Evolutionary conservation across 2,797 vertebrate genomes (phyloP).

Genomic region (Dermochelys coriacea): DNA sequence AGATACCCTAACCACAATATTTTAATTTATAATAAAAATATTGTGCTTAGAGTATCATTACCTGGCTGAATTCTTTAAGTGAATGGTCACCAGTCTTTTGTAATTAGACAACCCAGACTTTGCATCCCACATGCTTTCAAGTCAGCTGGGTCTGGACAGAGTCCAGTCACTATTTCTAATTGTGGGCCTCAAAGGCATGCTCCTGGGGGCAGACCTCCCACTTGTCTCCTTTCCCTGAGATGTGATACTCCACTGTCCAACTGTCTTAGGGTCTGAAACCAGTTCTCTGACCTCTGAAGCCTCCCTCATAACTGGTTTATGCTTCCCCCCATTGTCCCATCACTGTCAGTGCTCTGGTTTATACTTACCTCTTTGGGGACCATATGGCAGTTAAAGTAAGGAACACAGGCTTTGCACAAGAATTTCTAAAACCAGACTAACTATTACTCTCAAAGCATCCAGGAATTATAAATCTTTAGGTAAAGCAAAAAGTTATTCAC

Average conservation of each 20-base stretch:
- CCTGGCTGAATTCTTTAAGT: background rate
- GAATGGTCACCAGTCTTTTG: background rate
- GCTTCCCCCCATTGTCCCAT: background rate
- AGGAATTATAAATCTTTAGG: background rate
- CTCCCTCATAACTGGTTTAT: background rate
- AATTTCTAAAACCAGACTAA: background rate
- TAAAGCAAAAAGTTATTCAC: background rate
- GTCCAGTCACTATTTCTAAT: background rate
- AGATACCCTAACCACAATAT: no score
- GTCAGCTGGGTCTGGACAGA: background rate
- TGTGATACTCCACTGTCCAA: background rate
- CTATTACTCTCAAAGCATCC: background rate
- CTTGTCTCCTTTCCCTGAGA: background rate
- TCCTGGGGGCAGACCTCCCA: background rate
- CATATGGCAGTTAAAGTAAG: background rate
- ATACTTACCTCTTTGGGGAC: background rate
- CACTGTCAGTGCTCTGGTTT: background rate
- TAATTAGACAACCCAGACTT: background rate
- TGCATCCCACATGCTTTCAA: background rate
- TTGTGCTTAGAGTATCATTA: no score
- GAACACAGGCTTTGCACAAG: background rate
- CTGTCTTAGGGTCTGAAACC: background rate
- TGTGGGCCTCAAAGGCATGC: background rate
- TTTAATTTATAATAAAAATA: no score
- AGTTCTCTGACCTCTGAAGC: accelerated